Evolutionary conservation across 2,797 vertebrate species (phyloP).

Genomic region (Danio choprae): DNA sequence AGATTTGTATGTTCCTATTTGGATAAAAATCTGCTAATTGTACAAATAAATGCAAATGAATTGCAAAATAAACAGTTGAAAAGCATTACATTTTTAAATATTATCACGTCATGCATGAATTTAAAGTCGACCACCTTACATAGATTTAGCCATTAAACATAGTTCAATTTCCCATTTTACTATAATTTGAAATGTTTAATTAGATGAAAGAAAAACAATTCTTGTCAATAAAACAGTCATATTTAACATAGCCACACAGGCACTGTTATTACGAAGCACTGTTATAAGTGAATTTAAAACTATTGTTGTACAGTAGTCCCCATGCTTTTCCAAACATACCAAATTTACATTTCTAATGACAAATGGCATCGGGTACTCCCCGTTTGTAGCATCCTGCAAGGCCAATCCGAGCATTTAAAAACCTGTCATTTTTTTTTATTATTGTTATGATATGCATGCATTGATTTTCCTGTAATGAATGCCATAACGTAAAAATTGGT

Average conservation of each 20-base stretch:
- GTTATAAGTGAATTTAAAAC: background rate
- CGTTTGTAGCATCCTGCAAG: background rate
- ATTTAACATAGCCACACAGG: background rate
- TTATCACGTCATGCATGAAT: background rate
- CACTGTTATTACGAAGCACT: background rate
- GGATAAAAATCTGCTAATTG: too few relatives aligned
- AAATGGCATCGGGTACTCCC: background rate
- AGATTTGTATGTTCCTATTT: too few relatives aligned
- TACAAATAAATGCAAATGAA: too few relatives aligned
- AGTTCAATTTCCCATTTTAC: background rate
- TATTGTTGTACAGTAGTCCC: background rate
- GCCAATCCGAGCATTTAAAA: background rate
- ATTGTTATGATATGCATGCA: background rate
- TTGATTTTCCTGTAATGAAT: background rate
- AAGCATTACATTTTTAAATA: background rate
- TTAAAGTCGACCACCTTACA: background rate
- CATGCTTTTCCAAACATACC: background rate
- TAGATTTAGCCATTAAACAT: background rate
- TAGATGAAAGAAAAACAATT: background rate
- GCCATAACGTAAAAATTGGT: too few relatives aligned
- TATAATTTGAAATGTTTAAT: background rate
- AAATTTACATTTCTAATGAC: background rate
- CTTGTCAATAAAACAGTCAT: background rate
- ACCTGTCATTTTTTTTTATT: background rate
- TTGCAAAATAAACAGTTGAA: background rate